Conservation (phyloP, 2,888 invertebrate genomes). For the Kuschelorhynchus macadamiae region DNA sequence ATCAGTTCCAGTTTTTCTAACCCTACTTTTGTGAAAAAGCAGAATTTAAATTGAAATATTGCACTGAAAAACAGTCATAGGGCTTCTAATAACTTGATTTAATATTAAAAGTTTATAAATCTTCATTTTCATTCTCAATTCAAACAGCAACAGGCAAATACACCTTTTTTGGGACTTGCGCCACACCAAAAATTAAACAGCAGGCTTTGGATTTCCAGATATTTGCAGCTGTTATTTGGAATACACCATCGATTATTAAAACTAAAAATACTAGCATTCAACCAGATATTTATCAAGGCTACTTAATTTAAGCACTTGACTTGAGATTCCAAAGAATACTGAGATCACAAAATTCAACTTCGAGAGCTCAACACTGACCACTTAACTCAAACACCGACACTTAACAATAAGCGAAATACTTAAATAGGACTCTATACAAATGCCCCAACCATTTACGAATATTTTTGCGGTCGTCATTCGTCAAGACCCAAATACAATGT, state of each 20-base stretch:
- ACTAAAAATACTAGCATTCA: constrained; percentile 1
- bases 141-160: constrained; percentile 17
- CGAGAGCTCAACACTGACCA: no score
- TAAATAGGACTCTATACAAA: no score
- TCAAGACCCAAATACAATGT: no score
- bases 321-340: not conserved
- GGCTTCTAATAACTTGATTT: constrained; percentile 67
- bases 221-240: constrained; percentile 7
- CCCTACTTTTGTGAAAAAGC: constrained; percentile 56
- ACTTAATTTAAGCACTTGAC: not conserved
- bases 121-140: constrained; percentile 63
- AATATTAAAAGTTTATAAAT: constrained; percentile 66
- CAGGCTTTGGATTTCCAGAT: constrained; percentile 27
- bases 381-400: no score
- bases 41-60: constrained; percentile 51
- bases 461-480: no score
- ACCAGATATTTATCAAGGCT: not conserved
- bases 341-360: no score
- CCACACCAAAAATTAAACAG: constrained; percentile 18
- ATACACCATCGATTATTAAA: not conserved
- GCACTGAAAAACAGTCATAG: constrained; percentile 61
- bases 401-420: no score
- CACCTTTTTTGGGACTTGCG: constrained; percentile 28
- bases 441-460: no score
- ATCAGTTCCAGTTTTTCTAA: constrained; percentile 50